Evolutionary conservation across 2,797 vertebrate species (phyloP).

Genomic region (Moxostoma hubbsi): DNA sequence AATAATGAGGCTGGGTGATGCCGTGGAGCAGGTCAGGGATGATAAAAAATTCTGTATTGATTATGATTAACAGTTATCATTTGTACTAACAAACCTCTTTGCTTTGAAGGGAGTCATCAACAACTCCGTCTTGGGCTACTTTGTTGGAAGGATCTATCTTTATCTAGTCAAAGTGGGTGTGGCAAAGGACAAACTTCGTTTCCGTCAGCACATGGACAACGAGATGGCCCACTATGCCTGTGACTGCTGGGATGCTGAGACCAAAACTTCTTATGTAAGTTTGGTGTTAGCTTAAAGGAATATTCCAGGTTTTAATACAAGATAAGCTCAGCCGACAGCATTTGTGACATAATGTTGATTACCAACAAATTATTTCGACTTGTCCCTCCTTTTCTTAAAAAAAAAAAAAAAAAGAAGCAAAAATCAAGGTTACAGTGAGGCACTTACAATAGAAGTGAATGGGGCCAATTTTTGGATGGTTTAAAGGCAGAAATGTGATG

Average conservation of each 20-base stretch:
- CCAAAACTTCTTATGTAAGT: conserved; percentile 97
- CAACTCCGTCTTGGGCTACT: conserved; percentile 98
- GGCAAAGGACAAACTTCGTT: conserved; percentile 92
- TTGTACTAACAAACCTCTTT: not conserved
- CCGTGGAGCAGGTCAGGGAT: conserved; percentile 88
- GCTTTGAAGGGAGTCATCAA: conserved; percentile 90
- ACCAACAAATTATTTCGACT: too few species aligned
- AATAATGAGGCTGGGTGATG: conserved; percentile 90
- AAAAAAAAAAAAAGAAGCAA: too few species aligned
- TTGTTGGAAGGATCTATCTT: conserved; percentile 98
- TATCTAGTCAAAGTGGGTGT: conserved; percentile 95
- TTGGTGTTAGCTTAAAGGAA: too few species aligned
- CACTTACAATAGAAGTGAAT: too few species aligned
- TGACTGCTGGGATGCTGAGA: conserved; percentile 98
- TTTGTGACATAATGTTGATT: too few species aligned
- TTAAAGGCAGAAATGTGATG: too few species aligned
- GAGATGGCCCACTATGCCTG: conserved; percentile 99
- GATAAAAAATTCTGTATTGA: not conserved
- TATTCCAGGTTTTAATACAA: too few species aligned
- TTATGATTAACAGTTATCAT: not conserved
- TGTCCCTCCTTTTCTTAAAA: too few species aligned
- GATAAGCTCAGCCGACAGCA: too few species aligned
- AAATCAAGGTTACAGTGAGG: too few species aligned
- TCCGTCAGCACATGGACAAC: conserved; percentile 99
- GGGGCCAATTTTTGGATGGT: too few species aligned